Percentiles rank a stretch among this genome's conserved stretches.
Conservation (phyloP, 2,888 invertebrate species). For the Shargacucullia verbasci region DNA sequence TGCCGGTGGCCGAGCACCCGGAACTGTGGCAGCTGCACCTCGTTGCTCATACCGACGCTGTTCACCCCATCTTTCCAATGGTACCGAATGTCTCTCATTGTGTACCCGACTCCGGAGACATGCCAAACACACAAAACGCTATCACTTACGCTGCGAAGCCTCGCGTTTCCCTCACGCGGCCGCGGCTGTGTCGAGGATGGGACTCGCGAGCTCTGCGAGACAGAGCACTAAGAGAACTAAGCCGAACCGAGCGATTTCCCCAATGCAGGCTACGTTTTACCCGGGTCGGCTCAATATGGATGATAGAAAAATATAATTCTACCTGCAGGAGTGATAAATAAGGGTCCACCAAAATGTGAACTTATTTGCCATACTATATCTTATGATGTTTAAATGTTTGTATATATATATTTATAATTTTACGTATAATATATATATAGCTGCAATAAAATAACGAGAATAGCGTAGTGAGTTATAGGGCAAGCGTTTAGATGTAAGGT, state of each 20-base stretch:
- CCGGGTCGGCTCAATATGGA: constrained; percentile 70
- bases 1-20: constrained; percentile 98
- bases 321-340: constrained; percentile 49
- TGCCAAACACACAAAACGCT: constrained; percentile 89
- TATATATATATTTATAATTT: not conserved
- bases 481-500: constrained; percentile 51
- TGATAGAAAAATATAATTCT: constrained; percentile 83
- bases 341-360: constrained; percentile 19
- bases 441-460: constrained; percentile 11
- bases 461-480: constrained; percentile 26
- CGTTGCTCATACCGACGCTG: constrained; percentile 98
- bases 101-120: constrained; percentile 96
- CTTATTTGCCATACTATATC: too few species aligned
- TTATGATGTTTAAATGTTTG: constrained; percentile 5
- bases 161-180: constrained; percentile 74
- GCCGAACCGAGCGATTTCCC: constrained; percentile 62
- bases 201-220: constrained; percentile 69
- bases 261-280: constrained; percentile 31
- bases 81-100: constrained; percentile 99
- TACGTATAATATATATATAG: not conserved
- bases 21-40: constrained; percentile 99
- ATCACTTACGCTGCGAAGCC: constrained; percentile 88
- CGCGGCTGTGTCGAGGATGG: constrained; percentile 68
- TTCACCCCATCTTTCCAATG: constrained; percentile 97
- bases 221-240: too few species aligned